phyloP scores from a whole-genome alignment of 2,797 vertebrate genomes.

The Furcifer pardalis region DNA sequence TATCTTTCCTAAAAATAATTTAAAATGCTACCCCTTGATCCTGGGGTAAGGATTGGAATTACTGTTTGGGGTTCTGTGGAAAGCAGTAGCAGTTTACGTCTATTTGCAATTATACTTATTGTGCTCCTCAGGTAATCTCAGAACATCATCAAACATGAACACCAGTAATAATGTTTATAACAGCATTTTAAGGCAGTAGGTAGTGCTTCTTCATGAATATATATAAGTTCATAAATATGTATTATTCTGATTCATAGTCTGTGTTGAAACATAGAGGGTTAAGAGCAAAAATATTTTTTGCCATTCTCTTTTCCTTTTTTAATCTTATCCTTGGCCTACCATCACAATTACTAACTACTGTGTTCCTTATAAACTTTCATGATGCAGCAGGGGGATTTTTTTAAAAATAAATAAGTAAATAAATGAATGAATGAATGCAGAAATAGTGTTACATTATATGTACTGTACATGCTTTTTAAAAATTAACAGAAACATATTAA shows the following conservation, averaged over 20 bases:
- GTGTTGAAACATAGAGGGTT: constrained; percentile 36
- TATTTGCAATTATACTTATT: constrained; percentile 47
- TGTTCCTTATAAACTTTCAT: neutral
- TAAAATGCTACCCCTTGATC: constrained; percentile 6
- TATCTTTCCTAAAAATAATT: neutral
- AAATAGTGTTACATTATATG: neutral
- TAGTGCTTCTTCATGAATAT: constrained; percentile 37
- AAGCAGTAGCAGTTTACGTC: constrained; percentile 20
- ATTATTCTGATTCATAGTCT: constrained; percentile 20
- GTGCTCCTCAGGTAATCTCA: constrained; percentile 19
- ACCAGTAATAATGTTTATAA: constrained; percentile 38
- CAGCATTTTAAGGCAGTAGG: constrained; percentile 45
- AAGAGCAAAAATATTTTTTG: constrained; percentile 42
- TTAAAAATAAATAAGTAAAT: too few species aligned
- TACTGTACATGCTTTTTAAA: neutral
- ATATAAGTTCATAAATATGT: constrained; percentile 31
- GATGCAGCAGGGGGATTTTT: neutral
- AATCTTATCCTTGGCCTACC: neutral
- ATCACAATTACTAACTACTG: constrained; percentile 9
- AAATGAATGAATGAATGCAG: neutral
- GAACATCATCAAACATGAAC: constrained; percentile 24
- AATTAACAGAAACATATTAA: neutral
- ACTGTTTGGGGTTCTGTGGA: constrained; percentile 7
- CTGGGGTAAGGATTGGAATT: neutral
- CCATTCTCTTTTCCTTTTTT: neutral